These are phyloP conservation scores for Diarsia brunnea DNA, from an alignment of 2,888 invertebrate genomes.

Conservation along the genomic window DNA sequence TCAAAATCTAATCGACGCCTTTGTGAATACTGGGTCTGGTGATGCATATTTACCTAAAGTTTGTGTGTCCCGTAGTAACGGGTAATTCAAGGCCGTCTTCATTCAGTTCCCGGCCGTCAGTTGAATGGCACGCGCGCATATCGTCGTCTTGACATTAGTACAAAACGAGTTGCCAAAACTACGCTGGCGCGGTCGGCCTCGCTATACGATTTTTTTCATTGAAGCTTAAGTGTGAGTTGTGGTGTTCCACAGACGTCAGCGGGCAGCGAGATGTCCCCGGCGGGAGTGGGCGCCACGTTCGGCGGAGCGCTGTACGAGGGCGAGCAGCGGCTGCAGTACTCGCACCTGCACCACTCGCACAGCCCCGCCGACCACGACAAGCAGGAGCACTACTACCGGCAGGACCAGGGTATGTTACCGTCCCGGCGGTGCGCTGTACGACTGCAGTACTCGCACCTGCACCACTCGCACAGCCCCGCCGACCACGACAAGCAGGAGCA, in stretches of 20 bases:
- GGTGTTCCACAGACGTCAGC: slow-evolving; percentile 64
- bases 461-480: slow-evolving; percentile 63
- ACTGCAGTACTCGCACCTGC: too few relatives aligned
- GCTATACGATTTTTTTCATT: not conserved
- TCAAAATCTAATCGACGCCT: too few relatives aligned
- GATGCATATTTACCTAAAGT: too few relatives aligned
- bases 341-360: slow-evolving; percentile 64
- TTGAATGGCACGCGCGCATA: not conserved
- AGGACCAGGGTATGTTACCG: slow-evolving; percentile 76
- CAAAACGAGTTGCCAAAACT: not conserved
- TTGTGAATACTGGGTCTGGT: too few relatives aligned
- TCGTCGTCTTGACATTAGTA: not conserved
- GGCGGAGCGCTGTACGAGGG: slow-evolving; percentile 59
- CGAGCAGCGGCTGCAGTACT: slow-evolving; percentile 65
- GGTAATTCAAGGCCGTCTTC: not conserved
- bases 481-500: slow-evolving; percentile 66
- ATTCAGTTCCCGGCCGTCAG: not conserved
- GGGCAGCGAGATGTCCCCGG: slow-evolving; percentile 75
- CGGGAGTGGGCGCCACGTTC: slow-evolving; percentile 75
- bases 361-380: slow-evolving; percentile 51
- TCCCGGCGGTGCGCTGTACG: too few relatives aligned
- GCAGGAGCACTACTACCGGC: slow-evolving; percentile 79
- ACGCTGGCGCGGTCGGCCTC: not conserved
- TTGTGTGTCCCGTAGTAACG: too few relatives aligned
- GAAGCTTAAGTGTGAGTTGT: not conserved